Evolutionary conservation across 2,797 vertebrate species (phyloP).

Genomic region (Coracias cyanogaster): DNA sequence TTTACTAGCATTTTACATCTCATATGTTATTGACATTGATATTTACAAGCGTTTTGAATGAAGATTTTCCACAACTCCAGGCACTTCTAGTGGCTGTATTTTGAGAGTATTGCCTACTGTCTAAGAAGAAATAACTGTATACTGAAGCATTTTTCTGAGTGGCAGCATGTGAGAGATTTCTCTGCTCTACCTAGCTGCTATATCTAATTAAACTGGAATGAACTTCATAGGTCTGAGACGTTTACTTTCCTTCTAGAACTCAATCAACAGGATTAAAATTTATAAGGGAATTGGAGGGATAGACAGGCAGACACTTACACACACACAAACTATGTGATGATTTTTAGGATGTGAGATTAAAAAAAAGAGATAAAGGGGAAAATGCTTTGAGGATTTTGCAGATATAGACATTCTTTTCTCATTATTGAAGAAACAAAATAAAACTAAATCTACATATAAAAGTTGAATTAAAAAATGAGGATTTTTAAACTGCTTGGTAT

Average conservation of each 20-base stretch:
- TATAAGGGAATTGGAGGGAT: neutral
- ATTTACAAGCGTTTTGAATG: neutral
- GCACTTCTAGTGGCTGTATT: neutral
- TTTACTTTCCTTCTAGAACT: neutral
- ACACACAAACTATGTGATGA: neutral
- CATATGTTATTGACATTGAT: neutral
- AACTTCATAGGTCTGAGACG: neutral
- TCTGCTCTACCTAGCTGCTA: neutral
- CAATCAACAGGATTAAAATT: conserved; percentile 5
- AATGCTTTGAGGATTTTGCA: neutral
- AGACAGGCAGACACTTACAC: neutral
- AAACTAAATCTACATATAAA: neutral
- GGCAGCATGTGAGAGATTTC: neutral
- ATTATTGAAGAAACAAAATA: neutral
- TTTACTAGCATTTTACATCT: neutral
- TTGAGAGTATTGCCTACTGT: neutral
- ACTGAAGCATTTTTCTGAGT: neutral
- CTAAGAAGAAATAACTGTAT: neutral
- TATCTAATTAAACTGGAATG: conserved; percentile 23
- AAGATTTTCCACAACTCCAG: neutral
- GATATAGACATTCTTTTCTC: neutral
- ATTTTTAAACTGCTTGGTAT: neutral
- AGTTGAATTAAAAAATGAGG: neutral
- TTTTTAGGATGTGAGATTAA: neutral
- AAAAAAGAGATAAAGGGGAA: neutral